A percentile compares a stretch with the other conserved stretches of the same genome.
phyloP scores from a whole-genome alignment of 2,113 vertebrate species.

The Numida meleagris region DNA sequence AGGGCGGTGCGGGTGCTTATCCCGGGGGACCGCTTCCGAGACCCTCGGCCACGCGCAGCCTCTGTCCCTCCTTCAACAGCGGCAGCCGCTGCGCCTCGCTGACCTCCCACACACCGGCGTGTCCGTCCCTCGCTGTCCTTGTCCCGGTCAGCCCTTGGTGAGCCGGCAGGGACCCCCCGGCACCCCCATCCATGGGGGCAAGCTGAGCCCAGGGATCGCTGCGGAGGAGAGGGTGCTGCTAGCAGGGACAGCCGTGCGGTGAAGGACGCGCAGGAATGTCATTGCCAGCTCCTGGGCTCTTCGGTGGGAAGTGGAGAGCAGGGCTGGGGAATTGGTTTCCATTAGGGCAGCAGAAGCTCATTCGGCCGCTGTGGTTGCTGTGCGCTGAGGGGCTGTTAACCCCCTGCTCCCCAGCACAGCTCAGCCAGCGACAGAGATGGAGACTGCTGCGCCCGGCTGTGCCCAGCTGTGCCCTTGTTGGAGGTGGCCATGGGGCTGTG shows the following conservation, averaged over 20 bases:
- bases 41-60: background rate
- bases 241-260: background rate
- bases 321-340: conserved; percentile 55
- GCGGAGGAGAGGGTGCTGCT: accelerated
- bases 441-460: background rate
- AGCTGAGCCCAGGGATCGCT: background rate
- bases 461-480: background rate
- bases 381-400: conserved; percentile 32
- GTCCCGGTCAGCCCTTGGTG: background rate
- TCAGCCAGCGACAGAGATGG: background rate
- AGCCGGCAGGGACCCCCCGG: background rate
- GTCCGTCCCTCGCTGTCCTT: background rate
- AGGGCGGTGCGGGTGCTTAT: background rate
- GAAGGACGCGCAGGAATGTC: conserved; percentile 5
- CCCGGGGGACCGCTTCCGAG: background rate
- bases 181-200: accelerated
- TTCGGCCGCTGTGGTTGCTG: conserved; percentile 30
- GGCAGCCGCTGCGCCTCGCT: too few relatives aligned
- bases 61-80: background rate
- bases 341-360: conserved; percentile 57
- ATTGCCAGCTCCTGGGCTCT: background rate
- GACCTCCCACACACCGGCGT: too few relatives aligned
- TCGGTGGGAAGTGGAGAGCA: background rate
- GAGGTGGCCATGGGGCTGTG: background rate
- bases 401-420: background rate